phyloP scores from a whole-genome alignment of 2,888 invertebrate species.

The Strigamia maritima region DNA sequence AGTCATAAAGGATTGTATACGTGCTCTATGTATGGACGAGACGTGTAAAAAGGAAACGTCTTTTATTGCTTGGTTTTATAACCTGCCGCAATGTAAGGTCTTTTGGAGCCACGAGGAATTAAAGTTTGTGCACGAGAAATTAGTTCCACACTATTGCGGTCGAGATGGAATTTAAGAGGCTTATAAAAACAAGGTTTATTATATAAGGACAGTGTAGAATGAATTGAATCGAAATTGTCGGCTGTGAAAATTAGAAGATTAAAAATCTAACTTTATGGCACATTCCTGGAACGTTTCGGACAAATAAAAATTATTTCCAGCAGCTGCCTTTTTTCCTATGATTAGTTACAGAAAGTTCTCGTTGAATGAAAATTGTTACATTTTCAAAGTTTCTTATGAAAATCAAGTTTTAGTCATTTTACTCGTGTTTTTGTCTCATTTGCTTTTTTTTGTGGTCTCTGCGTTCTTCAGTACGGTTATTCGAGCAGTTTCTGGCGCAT shows the following conservation, averaged over 20 bases:
- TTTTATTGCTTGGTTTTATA: slow-evolving; percentile 29
- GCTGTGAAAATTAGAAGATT: slow-evolving; percentile 9
- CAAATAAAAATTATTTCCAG: too few species aligned
- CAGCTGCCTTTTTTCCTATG: too few species aligned
- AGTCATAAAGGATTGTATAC: slow-evolving; percentile 32
- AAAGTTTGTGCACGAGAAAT: slow-evolving; percentile 31
- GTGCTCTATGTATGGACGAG: slow-evolving; percentile 22
- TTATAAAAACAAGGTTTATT: slow-evolving; percentile 30
- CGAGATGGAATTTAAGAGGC: slow-evolving; percentile 31
- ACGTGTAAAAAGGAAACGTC: slow-evolving; percentile 26
- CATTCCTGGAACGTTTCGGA: too few species aligned
- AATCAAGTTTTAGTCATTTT: too few species aligned
- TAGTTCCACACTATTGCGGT: slow-evolving; percentile 31
- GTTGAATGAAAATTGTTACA: too few species aligned
- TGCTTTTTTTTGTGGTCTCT: background rate
- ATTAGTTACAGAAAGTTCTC: too few species aligned
- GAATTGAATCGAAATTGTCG: background rate
- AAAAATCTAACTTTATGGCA: background rate
- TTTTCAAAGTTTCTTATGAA: too few species aligned
- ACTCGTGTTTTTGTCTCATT: background rate
- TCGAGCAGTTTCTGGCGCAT: background rate
- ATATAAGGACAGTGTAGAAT: background rate
- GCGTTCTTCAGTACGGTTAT: background rate
- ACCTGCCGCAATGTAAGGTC: slow-evolving; percentile 27
- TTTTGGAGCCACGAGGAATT: slow-evolving; percentile 28